Conservation (phyloP, 2,888 invertebrate genomes). For the Melanostoma mellinum region DNA sequence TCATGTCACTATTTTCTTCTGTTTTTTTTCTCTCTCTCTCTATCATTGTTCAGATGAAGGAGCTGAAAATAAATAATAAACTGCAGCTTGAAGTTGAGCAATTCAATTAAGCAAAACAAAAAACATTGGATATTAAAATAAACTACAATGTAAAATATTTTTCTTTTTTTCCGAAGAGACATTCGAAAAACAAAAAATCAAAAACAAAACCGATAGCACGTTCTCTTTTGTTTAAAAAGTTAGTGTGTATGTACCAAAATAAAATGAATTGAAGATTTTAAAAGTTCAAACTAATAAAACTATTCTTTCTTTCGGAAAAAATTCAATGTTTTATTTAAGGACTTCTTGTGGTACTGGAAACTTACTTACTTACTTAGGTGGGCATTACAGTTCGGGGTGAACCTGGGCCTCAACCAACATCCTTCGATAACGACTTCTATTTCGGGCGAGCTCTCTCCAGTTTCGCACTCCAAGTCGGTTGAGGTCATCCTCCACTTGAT, state of each 20-base stretch:
- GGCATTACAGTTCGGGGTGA: no score
- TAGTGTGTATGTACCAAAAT: conserved; percentile 49
- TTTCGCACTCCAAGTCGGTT: no score
- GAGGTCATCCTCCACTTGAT: no score
- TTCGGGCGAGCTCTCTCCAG: no score
- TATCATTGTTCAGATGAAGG: conserved; percentile 53
- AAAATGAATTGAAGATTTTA: conserved; percentile 56
- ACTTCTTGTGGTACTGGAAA: background rate
- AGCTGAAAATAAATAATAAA: conserved; percentile 68
- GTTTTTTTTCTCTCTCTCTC: conserved; percentile 15
- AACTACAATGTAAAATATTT: conserved; percentile 60
- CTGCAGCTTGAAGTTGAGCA: conserved; percentile 41
- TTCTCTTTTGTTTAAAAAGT: conserved; percentile 53
- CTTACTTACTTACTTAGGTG: background rate
- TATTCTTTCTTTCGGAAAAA: conserved; percentile 65
- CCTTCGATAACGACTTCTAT: no score
- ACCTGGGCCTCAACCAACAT: no score
- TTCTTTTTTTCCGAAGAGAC: conserved; percentile 60
- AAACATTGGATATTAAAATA: conserved; percentile 66
- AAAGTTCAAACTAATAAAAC: conserved; percentile 69
- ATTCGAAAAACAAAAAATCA: conserved; percentile 40
- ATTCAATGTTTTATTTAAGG: background rate
- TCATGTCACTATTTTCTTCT: background rate
- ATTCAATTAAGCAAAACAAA: conserved; percentile 55
- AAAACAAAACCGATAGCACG: conserved; percentile 32